These are phyloP conservation scores for Diuraphis noxia DNA, from an alignment of 1,140 invertebrate species.

Conservation along the genomic window DNA sequence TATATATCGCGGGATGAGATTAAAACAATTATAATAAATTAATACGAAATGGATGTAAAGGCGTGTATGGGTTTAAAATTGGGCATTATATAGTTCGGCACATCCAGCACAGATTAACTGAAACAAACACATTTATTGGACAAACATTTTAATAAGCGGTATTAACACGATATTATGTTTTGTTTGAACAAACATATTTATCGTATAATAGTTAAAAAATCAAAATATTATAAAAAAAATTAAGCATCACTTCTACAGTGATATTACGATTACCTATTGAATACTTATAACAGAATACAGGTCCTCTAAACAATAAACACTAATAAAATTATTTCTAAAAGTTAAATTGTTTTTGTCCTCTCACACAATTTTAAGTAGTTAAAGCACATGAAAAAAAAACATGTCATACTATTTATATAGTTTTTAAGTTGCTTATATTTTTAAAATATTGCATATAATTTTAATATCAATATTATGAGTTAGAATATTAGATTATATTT, in stretches of 20 bases:
- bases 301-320: background rate
- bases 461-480: background rate
- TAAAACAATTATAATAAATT: constrained; percentile 28
- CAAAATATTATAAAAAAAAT: background rate
- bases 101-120: background rate
- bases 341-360: background rate
- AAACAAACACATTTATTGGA: background rate
- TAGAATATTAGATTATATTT: background rate
- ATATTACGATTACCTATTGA: background rate
- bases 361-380: background rate
- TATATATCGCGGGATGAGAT: background rate
- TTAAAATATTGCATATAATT: background rate
- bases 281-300: background rate
- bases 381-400: too few relatives aligned
- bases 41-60: background rate
- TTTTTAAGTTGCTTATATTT: background rate
- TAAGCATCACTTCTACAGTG: background rate
- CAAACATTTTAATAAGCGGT: background rate
- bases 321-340: background rate
- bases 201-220: background rate
- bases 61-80: background rate
- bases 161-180: background rate
- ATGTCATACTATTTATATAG: background rate
- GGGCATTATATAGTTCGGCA: background rate
- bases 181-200: background rate